Evolutionary conservation across 2,888 invertebrate genomes (phyloP), one percentile per base, ranked within the genome.

Genomic region (Aelia acuminata): DNA sequence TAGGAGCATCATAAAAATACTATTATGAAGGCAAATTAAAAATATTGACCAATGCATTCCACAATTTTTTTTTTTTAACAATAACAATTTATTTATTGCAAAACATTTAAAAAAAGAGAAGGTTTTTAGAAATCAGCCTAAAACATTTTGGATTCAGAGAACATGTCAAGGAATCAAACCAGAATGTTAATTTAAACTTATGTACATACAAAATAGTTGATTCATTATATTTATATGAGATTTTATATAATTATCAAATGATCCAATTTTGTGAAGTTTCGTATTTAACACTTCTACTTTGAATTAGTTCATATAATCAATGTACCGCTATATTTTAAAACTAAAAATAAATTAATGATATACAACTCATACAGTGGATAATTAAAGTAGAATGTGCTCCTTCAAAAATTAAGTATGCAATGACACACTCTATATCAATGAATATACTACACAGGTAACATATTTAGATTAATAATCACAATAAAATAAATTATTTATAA

Each of bases 391-490:
- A 63, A 63, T 31, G 4, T 18, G 31, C 63, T 63, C 31, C 63
- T 70, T 18, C 18, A 70, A 70, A 31, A 70, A 20, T 3, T 70
- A 31, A 4, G 3, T 20, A 35, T 35, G 7, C 20, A 18, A 70
- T 70, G 8, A 57, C 11, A 70, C 15, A 35, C 18, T 20, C 31
- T 15, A 70, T 26, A 70, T 15, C 31, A 70, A 31, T 70, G 31
- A 70, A 70, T 70, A 70, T 15, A 63, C 63, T 63, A 63, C 31
- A 70, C 18, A 70, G 35, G 63, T 70, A 70, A 57, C 57, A 57
- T 26, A 26, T 35, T 70, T 70, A 70, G 31, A 70, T 70, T 70
- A 35, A 20, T 20, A 35, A 70, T 70, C 63, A 70, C 63, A 70
- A 57, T 57, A 18, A 35, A 70, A 70, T 70, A 31, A 31, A 70